Conservation (phyloP, 2,797 vertebrate genomes). For the Myotis findleyi region DNA sequence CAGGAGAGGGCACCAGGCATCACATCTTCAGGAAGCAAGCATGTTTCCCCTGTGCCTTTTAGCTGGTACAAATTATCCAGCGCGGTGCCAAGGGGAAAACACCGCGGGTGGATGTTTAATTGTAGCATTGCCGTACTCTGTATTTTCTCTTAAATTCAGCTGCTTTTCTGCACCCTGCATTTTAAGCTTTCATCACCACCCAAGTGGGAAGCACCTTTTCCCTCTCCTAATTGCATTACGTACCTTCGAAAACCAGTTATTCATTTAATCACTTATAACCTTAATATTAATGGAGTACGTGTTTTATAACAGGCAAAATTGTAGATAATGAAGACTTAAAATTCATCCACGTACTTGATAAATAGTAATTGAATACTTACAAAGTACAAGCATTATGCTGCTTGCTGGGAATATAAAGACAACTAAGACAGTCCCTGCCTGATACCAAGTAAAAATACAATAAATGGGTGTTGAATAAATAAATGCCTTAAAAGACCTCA, state of each 20-base stretch:
- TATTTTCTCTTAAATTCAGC: not conserved
- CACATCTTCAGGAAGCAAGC: constrained; percentile 1
- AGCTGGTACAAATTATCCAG: not conserved
- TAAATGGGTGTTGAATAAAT: not conserved
- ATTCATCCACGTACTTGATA: not conserved
- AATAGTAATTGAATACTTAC: not conserved
- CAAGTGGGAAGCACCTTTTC: not conserved
- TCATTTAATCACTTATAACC: not conserved
- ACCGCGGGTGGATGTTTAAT: not conserved
- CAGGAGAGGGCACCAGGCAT: not conserved
- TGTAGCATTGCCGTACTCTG: not conserved
- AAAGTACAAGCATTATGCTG: not conserved
- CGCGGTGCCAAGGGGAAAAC: not conserved
- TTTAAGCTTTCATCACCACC: constrained; percentile 30
- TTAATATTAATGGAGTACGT: not conserved
- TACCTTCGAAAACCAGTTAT: not conserved
- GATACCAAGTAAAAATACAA: not conserved
- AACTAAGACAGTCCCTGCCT: not conserved
- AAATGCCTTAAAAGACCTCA: not conserved
- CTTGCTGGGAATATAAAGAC: not conserved
- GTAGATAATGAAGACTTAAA: not conserved
- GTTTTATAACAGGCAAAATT: constrained; percentile 6
- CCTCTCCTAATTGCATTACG: not conserved
- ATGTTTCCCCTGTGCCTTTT: not conserved
- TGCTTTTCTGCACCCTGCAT: not conserved